These are phyloP conservation scores for Drosophila anomalata DNA, from an alignment of 2,888 invertebrate species.

Conservation along the genomic window DNA sequence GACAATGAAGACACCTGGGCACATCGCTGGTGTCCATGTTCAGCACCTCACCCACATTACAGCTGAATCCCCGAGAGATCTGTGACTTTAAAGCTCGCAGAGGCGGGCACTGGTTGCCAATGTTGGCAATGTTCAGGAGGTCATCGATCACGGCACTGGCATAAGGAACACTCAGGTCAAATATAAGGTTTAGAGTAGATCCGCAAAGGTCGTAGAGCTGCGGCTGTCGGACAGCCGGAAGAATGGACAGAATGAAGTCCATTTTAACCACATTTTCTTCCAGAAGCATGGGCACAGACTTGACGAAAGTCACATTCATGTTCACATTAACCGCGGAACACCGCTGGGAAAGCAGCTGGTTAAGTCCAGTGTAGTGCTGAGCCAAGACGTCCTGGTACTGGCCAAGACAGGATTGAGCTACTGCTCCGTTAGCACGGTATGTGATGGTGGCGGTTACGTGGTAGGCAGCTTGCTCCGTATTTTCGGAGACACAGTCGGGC, in stretches of 20 bases:
- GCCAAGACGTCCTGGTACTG: conserved; percentile 93
- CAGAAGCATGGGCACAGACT: conserved; percentile 90
- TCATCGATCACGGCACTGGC: conserved; percentile 96
- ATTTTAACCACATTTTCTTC: conserved; percentile 95
- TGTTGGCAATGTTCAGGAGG: conserved; percentile 93
- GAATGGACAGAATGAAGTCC: conserved; percentile 94
- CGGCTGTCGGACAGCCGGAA: conserved; percentile 94
- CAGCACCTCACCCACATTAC: conserved; percentile 96
- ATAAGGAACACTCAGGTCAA: conserved; percentile 96
- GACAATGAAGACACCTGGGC: conserved; percentile 97
- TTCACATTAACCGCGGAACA: conserved; percentile 97
- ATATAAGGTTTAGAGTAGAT: conserved; percentile 95
- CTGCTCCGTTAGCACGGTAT: conserved; percentile 95
- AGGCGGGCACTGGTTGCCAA: conserved; percentile 96
- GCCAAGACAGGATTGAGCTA: conserved; percentile 91
- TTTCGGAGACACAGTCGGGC: conserved; percentile 97
- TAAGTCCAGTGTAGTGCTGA: conserved; percentile 92
- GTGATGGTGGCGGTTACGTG: conserved; percentile 94
- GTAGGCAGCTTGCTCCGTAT: conserved; percentile 97
- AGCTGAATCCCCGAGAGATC: conserved; percentile 95
- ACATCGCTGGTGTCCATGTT: conserved; percentile 96
- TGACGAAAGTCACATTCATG: conserved; percentile 95
- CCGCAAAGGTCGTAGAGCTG: conserved; percentile 97
- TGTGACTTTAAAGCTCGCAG: conserved; percentile 93
- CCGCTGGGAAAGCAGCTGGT: conserved; percentile 92